A percentile compares a stretch with the other conserved stretches of the same genome.
phyloP scores from a whole-genome alignment of 2,888 invertebrate genomes.

The Hesperia comma region DNA sequence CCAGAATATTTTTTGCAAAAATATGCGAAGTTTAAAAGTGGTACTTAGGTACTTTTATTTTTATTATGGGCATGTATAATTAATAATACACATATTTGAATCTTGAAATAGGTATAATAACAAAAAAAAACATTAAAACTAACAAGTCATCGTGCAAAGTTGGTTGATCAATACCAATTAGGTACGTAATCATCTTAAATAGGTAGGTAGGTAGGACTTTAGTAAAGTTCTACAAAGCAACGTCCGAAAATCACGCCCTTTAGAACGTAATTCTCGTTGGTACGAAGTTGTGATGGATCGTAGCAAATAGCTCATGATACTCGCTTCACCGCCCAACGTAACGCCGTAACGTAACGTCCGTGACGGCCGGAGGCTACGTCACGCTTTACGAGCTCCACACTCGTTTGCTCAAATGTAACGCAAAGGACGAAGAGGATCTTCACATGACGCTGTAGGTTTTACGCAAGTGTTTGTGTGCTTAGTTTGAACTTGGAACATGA shows the following conservation, averaged over 20 bases:
- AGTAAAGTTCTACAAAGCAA: not conserved
- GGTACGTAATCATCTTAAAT: too few relatives aligned
- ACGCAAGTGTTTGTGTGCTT: not conserved
- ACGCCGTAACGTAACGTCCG: slow-evolving; percentile 2
- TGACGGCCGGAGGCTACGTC: slow-evolving; percentile 15
- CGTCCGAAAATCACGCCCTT: not conserved
- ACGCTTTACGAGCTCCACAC: slow-evolving; percentile 10
- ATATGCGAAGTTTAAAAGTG: too few relatives aligned
- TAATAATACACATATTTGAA: too few relatives aligned
- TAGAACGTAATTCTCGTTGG: slow-evolving; percentile 1
- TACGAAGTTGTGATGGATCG: slow-evolving; percentile 11
- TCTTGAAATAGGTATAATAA: too few relatives aligned
- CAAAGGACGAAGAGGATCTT: not conserved
- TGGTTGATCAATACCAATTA: too few relatives aligned
- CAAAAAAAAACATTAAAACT: too few relatives aligned
- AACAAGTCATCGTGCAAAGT: too few relatives aligned
- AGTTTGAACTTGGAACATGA: too few relatives aligned
- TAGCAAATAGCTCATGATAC: slow-evolving; percentile 17
- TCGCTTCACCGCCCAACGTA: not conserved
- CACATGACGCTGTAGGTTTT: not conserved
- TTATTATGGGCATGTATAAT: too few relatives aligned
- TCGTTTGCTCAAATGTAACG: not conserved
- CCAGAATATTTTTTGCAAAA: too few relatives aligned
- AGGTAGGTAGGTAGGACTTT: too few relatives aligned
- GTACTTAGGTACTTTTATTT: too few relatives aligned